phyloP scores from a whole-genome alignment of 2,113 vertebrate genomes.

The Notiomystis cincta region DNA sequence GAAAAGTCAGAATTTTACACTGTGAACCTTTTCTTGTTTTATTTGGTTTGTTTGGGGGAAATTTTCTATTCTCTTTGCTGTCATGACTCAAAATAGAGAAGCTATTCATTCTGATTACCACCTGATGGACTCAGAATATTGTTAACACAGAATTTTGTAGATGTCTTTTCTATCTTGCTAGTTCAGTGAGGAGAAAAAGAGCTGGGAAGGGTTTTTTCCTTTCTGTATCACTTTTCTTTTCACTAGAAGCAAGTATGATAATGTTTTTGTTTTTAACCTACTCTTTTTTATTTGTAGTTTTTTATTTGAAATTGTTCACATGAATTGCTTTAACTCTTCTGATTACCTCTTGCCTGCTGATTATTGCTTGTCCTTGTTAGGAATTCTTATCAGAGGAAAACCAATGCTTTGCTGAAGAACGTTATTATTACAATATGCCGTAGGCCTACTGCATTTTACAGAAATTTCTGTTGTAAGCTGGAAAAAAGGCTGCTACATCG shows the following conservation, averaged over 20 bases:
- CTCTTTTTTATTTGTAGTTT: background rate
- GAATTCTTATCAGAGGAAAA: background rate
- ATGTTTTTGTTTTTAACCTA: background rate
- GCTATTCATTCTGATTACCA: background rate
- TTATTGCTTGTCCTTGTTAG: background rate
- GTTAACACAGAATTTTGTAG: background rate
- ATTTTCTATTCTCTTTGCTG: background rate
- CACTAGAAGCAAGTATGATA: background rate
- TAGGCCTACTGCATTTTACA: background rate
- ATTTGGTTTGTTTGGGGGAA: background rate
- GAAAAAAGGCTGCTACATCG: background rate
- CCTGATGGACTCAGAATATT: background rate
- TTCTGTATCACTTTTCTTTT: background rate
- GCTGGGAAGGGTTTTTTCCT: background rate
- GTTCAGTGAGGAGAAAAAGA: background rate
- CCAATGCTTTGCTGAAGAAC: background rate
- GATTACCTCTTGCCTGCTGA: background rate
- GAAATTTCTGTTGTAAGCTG: background rate
- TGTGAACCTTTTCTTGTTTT: background rate
- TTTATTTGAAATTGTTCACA: background rate
- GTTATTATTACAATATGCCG: fast-evolving
- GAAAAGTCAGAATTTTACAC: background rate
- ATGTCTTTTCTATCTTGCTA: background rate
- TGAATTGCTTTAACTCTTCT: background rate
- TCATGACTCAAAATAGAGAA: background rate